A percentile compares a stretch with the other conserved stretches of the same genome.
These are phyloP conservation scores for Harmothoe impar DNA, from an alignment of 2,888 invertebrate species.

Conservation along the genomic window DNA sequence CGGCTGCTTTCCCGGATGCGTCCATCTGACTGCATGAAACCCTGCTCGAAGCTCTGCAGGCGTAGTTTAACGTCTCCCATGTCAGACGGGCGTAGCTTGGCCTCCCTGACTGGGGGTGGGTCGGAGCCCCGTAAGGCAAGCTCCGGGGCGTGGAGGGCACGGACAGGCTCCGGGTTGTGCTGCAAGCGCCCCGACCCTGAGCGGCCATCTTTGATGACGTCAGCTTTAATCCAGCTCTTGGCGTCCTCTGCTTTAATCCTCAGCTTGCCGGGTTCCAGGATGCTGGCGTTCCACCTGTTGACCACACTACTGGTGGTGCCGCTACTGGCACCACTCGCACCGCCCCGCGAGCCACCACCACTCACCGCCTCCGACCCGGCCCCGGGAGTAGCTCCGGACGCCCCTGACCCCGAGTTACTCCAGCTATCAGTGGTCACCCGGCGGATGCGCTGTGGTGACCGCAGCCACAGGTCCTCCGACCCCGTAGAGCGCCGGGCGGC, in stretches of 20 bases:
- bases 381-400: neutral
- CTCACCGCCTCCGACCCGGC: neutral
- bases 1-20: neutral
- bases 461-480: neutral
- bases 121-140: neutral
- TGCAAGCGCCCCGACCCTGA: neutral
- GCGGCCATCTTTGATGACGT: neutral
- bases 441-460: neutral
- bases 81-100: neutral
- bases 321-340: neutral
- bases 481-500: neutral
- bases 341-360: neutral
- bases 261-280: neutral
- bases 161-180: neutral
- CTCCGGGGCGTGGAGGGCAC: neutral
- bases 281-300: neutral
- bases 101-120: neutral
- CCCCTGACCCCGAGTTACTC: neutral
- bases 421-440: neutral
- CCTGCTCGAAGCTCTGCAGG: neutral
- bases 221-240: slow-evolving; percentile 30
- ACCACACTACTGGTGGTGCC: neutral
- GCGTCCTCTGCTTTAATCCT: slow-evolving; percentile 16
- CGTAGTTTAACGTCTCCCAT: neutral
- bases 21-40: neutral